Percentiles rank a stretch among this genome's conserved stretches.
These are phyloP conservation scores for Magallana angulata DNA, from an alignment of 1,140 invertebrate genomes.

Conservation along the genomic window DNA sequence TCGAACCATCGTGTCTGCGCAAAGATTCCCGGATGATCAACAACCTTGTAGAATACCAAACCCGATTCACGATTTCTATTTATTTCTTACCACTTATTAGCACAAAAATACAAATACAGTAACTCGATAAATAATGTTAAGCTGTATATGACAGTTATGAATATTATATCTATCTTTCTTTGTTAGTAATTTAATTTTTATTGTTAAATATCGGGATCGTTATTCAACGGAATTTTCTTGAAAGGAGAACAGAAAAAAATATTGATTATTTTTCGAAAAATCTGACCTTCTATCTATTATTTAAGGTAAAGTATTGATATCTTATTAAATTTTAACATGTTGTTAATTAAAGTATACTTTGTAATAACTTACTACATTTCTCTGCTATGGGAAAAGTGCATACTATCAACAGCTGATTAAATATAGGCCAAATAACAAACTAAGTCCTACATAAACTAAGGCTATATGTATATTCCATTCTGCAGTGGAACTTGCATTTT, in stretches of 20 bases:
- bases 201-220: neutral
- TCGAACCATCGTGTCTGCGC: conserved; percentile 17
- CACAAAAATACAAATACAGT: neutral
- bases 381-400: neutral
- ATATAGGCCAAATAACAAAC: neutral
- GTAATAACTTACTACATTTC: no score
- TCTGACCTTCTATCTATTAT: neutral
- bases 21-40: neutral
- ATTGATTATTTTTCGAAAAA: neutral
- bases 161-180: neutral
- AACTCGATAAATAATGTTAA: neutral
- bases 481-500: no score
- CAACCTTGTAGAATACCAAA: conserved; percentile 6
- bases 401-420: conserved; percentile 1
- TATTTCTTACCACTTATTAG: neutral
- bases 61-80: neutral
- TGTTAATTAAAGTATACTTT: no score
- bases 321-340: no score
- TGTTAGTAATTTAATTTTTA: neutral
- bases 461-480: no score
- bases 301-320: neutral
- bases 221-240: neutral
- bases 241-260: conserved; percentile 12
- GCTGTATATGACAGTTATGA: neutral
- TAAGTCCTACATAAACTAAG: no score